These are phyloP conservation scores for Chesias legatella DNA, from an alignment of 2,888 invertebrate genomes.

Conservation along the genomic window DNA sequence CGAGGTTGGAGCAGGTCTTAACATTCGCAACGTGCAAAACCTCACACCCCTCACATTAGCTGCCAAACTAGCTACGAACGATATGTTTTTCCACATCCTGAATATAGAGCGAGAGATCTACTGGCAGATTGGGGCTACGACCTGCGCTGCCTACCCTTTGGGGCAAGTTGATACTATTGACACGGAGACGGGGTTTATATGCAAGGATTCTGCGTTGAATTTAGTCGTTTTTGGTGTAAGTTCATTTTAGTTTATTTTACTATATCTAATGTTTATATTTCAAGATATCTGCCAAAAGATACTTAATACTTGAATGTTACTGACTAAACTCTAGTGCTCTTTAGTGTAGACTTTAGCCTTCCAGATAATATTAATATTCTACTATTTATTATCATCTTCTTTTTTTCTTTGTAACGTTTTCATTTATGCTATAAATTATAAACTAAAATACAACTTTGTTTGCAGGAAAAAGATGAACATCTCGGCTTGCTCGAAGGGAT, in stretches of 20 bases:
- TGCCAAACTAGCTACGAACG: conserved; percentile 94
- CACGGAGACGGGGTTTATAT: conserved; percentile 93
- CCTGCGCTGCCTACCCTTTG: conserved; percentile 97
- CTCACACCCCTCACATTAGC: conserved; percentile 96
- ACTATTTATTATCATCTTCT: not conserved
- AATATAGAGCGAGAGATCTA: conserved; percentile 98
- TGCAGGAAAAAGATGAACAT: conserved; percentile 95
- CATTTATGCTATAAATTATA: too few species aligned
- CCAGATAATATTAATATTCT: too few species aligned
- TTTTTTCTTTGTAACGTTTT: too few species aligned
- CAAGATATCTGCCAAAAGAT: too few species aligned
- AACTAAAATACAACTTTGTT: not conserved
- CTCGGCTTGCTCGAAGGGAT: conserved; percentile 97
- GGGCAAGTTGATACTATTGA: conserved; percentile 98
- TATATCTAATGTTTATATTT: too few species aligned
- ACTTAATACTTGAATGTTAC: too few species aligned
- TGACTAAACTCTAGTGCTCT: too few species aligned
- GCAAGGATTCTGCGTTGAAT: conserved; percentile 96
- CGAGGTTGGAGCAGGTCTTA: conserved; percentile 94
- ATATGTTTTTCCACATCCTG: conserved; percentile 98
- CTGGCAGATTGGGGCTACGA: conserved; percentile 98
- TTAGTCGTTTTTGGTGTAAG: conserved; percentile 97
- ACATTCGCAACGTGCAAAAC: conserved; percentile 91
- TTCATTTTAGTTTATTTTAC: conserved; percentile 10
- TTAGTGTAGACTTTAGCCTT: too few species aligned